Conservation (phyloP, 2,888 invertebrate genomes). For the Uloborus plumipes region DNA sequence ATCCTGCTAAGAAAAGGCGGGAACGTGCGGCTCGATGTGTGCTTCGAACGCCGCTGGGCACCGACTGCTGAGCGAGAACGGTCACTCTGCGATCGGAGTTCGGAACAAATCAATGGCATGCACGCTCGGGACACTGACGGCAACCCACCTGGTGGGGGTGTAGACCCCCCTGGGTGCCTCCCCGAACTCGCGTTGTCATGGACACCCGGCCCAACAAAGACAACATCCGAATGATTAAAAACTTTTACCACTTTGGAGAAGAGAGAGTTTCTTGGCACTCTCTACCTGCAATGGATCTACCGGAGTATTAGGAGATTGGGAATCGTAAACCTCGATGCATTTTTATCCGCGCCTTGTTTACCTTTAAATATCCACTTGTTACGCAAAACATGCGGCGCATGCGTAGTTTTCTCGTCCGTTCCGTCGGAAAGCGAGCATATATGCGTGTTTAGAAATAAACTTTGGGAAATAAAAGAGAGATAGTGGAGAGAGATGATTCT, state of each 20-base stretch:
- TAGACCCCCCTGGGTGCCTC: slow-evolving; percentile 33
- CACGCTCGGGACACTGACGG: slow-evolving; percentile 57
- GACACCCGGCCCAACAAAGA: slow-evolving; percentile 55
- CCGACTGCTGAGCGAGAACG: slow-evolving; percentile 43
- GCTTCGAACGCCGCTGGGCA: slow-evolving; percentile 46
- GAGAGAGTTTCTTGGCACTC: no score
- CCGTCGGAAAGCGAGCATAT: no score
- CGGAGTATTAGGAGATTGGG: no score
- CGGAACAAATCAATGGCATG: slow-evolving; percentile 57
- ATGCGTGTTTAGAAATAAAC: no score
- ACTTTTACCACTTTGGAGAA: slow-evolving; percentile 21
- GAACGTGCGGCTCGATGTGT: slow-evolving; percentile 11
- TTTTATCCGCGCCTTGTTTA: slow-evolving; percentile 1
- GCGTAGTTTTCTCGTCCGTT: neutral
- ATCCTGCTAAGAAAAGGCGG: slow-evolving; percentile 10
- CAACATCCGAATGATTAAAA: slow-evolving; percentile 61
- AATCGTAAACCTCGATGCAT: slow-evolving; percentile 1
- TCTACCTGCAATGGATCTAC: no score
- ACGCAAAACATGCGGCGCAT: neutral
- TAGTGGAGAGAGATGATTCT: no score
- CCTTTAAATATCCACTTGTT: slow-evolving; percentile 12
- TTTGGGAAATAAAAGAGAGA: no score
- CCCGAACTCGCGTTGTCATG: slow-evolving; percentile 49
- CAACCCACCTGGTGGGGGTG: slow-evolving; percentile 57
- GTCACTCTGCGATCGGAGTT: slow-evolving; percentile 48